These are phyloP conservation scores for Pogonomyrmex barbatus DNA, from an alignment of 1,140 invertebrate species.

Conservation along the genomic window DNA sequence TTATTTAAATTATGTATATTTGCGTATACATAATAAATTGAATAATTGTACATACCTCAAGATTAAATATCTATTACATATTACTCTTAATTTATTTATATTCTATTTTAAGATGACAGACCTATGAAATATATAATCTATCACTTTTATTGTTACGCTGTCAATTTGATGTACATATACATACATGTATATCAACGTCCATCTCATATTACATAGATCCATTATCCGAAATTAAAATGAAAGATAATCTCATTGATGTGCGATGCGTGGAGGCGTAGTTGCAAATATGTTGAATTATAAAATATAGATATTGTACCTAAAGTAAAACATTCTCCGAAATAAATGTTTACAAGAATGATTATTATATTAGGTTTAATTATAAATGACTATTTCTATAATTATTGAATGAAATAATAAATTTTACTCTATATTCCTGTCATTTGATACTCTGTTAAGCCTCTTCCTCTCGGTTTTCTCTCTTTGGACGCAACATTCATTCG, in stretches of 20 bases:
- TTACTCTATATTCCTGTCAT: background rate
- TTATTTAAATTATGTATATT: background rate
- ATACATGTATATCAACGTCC: no score
- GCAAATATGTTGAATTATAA: background rate
- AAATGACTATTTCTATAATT: background rate
- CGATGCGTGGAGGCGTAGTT: background rate
- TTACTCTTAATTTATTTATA: background rate
- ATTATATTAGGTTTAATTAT: background rate
- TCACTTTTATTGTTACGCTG: conserved; percentile 8
- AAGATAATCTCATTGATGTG: background rate
- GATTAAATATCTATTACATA: background rate
- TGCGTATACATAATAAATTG: background rate
- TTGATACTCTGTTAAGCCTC: background rate
- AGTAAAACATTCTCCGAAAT: background rate
- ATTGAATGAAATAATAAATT: conserved; percentile 13
- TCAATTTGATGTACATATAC: background rate
- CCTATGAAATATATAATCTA: background rate
- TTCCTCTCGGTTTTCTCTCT: background rate
- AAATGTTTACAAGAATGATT: background rate
- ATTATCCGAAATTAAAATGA: conserved; percentile 1
- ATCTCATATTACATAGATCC: background rate
- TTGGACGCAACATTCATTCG: background rate
- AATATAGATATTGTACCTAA: background rate
- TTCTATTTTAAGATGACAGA: background rate
- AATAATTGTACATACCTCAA: background rate